Evolutionary conservation across 1,140 invertebrate species (phyloP).

Genomic region (Ectropis grisescens): DNA sequence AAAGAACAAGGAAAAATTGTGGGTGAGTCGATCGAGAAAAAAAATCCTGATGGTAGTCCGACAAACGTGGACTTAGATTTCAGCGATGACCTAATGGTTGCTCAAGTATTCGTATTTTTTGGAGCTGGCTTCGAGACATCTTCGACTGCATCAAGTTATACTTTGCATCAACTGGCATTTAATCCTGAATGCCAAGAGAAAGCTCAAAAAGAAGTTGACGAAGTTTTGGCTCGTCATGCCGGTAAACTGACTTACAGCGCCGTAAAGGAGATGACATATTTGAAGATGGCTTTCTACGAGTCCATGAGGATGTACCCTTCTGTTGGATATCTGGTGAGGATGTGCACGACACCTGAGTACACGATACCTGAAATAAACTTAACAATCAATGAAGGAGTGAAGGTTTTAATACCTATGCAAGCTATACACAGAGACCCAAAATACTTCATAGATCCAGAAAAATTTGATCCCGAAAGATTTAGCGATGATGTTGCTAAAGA

Average conservation of each 20-base stretch:
- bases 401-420: conserved; percentile 48
- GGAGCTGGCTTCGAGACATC: conserved; percentile 42
- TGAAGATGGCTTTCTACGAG: conserved; percentile 32
- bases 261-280: conserved; percentile 47
- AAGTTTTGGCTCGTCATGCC: conserved; percentile 28
- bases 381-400: conserved; percentile 57
- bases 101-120: conserved; percentile 34
- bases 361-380: conserved; percentile 27
- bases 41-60: conserved; percentile 13
- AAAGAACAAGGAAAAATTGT: conserved; percentile 50
- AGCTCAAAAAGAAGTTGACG: conserved; percentile 22
- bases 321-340: conserved; percentile 20
- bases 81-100: conserved; percentile 14
- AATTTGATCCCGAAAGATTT: conserved; percentile 40
- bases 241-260: conserved; percentile 47
- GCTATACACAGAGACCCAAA: conserved; percentile 23
- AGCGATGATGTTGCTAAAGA: conserved; percentile 14
- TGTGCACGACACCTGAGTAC: conserved; percentile 25
- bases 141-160: conserved; percentile 40
- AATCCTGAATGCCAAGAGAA: conserved; percentile 67
- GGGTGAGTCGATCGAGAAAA: conserved; percentile 17
- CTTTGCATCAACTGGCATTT: conserved; percentile 64
- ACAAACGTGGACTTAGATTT: conserved; percentile 15
- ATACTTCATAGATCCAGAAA: conserved; percentile 22
- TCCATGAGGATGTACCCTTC: conserved; percentile 41